Percentiles rank a stretch among this genome's conserved stretches.
These are phyloP conservation scores for Paedocypris micromegethes DNA, from an alignment of 2,797 vertebrate species.

Conservation along the genomic window DNA sequence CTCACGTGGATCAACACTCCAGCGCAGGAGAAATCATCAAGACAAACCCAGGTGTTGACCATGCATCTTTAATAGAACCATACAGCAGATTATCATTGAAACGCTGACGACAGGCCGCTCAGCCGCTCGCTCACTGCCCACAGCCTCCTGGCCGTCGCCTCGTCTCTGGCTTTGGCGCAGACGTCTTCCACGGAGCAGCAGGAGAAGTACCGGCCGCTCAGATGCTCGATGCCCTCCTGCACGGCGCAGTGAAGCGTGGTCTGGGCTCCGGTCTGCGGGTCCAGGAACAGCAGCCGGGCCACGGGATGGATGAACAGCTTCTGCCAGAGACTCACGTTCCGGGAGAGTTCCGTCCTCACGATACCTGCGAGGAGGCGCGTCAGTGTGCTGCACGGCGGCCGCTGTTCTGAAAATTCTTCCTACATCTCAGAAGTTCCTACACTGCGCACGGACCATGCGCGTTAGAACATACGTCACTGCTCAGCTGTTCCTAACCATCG, in stretches of 20 bases:
- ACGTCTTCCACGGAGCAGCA: constrained; percentile 60
- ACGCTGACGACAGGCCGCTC: constrained; percentile 51
- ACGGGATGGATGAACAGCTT: constrained; percentile 65
- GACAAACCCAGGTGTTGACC: too few relatives aligned
- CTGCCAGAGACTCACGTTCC: constrained; percentile 66
- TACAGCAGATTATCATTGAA: too few relatives aligned
- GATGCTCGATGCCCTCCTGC: constrained; percentile 65
- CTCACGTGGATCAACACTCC: too few relatives aligned
- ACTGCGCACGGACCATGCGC: too few relatives aligned
- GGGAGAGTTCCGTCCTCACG: constrained; percentile 63
- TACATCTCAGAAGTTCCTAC: too few relatives aligned
- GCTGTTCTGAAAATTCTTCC: too few relatives aligned
- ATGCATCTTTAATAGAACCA: too few relatives aligned
- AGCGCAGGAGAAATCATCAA: too few relatives aligned
- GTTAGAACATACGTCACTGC: too few relatives aligned
- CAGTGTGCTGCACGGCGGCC: neutral
- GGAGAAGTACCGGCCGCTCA: constrained; percentile 66
- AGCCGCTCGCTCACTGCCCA: constrained; percentile 71
- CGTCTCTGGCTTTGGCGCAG: constrained; percentile 50
- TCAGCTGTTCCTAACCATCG: too few relatives aligned
- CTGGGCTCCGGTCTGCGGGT: constrained; percentile 64
- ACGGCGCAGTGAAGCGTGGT: constrained; percentile 69
- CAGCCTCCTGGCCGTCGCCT: constrained; percentile 57
- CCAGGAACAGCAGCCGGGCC: constrained; percentile 63
- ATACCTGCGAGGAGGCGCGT: constrained; percentile 51